phyloP scores from a whole-genome alignment of 2,113 vertebrate genomes.

The Nothobranchius furzeri region DNA sequence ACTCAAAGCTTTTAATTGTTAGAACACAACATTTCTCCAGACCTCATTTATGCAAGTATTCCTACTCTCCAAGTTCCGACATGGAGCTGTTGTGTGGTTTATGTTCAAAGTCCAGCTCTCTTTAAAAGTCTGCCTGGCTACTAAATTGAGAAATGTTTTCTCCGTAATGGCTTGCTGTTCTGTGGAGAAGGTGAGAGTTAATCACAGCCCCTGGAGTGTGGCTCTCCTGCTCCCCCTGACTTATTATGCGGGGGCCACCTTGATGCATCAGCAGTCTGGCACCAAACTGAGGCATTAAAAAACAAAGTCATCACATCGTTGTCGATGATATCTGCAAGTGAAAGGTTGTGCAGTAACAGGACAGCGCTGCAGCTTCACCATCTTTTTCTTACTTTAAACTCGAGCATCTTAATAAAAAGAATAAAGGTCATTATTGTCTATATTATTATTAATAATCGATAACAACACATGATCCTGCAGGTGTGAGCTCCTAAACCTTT shows the following conservation, averaged over 20 bases:
- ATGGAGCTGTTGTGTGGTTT: constrained; percentile 48
- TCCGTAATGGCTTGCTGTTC: constrained; percentile 57
- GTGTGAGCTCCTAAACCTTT: no score
- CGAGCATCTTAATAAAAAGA: not conserved
- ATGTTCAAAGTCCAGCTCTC: constrained; percentile 38
- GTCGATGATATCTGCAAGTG: constrained; percentile 31
- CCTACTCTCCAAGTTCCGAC: constrained; percentile 22
- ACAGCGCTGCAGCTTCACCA: not conserved
- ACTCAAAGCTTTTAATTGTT: constrained; percentile 25
- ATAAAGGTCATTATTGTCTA: not conserved
- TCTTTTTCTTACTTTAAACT: not conserved
- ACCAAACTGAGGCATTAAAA: constrained; percentile 14
- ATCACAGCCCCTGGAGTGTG: constrained; percentile 44
- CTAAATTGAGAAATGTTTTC: constrained; percentile 64
- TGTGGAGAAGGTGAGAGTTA: constrained; percentile 57
- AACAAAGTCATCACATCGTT: constrained; percentile 42
- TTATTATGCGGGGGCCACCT: constrained; percentile 47
- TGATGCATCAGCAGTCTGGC: constrained; percentile 39
- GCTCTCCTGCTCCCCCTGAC: constrained; percentile 30
- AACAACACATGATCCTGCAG: not conserved
- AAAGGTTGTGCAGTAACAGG: constrained; percentile 13
- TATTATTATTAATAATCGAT: not conserved
- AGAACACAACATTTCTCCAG: constrained; percentile 27
- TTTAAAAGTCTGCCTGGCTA: constrained; percentile 37
- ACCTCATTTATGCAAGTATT: constrained; percentile 61